Conservation (phyloP, 2,888 invertebrate genomes). For the Timema cristinae region DNA sequence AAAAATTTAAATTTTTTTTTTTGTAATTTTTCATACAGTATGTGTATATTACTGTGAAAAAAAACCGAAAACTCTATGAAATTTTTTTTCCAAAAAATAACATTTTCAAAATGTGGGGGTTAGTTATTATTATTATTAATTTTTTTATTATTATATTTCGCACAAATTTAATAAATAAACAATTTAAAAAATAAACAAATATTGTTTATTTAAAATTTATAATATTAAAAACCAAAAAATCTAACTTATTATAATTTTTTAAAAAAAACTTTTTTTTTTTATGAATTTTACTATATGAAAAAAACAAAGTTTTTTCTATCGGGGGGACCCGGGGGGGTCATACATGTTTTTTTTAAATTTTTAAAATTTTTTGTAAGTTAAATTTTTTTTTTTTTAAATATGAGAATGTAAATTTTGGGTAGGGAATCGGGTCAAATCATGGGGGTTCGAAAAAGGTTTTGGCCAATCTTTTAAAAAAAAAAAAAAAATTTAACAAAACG, state of each 20-base stretch:
- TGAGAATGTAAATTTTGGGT: neutral
- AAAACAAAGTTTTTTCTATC: no score
- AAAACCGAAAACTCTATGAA: slow-evolving; percentile 16
- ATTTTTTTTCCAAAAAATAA: slow-evolving; percentile 12
- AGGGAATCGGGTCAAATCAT: slow-evolving; percentile 5
- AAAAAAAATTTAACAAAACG: slow-evolving; percentile 2
- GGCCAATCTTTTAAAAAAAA: slow-evolving; percentile 3
- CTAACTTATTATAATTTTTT: no score
- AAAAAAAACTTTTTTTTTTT: no score
- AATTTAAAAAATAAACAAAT: neutral
- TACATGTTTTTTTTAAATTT: neutral
- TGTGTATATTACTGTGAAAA: slow-evolving; percentile 16
- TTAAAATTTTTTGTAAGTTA: neutral
- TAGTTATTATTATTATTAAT: no score
- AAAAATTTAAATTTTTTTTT: slow-evolving; percentile 13
- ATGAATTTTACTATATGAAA: no score
- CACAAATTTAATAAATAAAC: neutral
- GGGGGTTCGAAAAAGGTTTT: neutral
- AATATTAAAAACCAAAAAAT: no score
- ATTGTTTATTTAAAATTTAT: neutral
- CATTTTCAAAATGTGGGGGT: neutral
- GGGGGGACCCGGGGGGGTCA: no score
- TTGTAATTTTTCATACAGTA: slow-evolving; percentile 13
- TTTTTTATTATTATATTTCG: neutral
- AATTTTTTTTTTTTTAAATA: neutral